A percentile compares a stretch with the other conserved stretches of the same genome.
Evolutionary conservation across 2,888 invertebrate species (phyloP).

Genomic region (Orchesellides sinensis): DNA sequence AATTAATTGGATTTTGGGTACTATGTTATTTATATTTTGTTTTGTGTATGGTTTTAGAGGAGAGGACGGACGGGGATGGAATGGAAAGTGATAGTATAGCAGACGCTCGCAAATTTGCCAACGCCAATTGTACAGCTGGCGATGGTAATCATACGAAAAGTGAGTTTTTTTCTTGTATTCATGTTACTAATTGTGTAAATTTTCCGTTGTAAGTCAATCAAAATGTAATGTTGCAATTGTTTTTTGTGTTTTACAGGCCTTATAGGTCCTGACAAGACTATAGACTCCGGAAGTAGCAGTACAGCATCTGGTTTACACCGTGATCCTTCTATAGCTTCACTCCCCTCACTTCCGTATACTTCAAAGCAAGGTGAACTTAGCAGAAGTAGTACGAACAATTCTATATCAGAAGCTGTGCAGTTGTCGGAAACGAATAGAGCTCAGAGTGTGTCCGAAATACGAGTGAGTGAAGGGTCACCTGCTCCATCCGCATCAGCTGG

Average conservation of each 20-base stretch:
- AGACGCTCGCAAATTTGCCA: slow-evolving; percentile 30
- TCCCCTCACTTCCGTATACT: background rate
- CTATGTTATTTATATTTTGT: no score
- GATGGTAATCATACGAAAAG: no score
- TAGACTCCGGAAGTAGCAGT: background rate
- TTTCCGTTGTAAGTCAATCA: no score
- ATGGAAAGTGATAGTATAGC: slow-evolving; percentile 69
- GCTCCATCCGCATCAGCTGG: background rate
- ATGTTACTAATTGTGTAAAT: no score
- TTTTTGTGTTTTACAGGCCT: background rate
- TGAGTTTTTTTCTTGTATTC: no score
- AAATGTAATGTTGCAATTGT: background rate
- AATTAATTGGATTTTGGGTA: no score
- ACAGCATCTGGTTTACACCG: background rate
- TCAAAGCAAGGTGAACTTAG: background rate
- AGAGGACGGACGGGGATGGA: slow-evolving; percentile 73
- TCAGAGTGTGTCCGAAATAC: background rate
- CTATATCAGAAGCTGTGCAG: background rate
- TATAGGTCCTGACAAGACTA: background rate
- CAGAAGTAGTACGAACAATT: no score
- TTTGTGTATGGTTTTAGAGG: no score
- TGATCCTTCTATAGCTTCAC: background rate
- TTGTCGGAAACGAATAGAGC: background rate
- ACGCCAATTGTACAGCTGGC: no score
- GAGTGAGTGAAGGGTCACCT: background rate